Evolutionary conservation across 2,888 invertebrate genomes (phyloP).

Genomic region (Heliconius charithonia): DNA sequence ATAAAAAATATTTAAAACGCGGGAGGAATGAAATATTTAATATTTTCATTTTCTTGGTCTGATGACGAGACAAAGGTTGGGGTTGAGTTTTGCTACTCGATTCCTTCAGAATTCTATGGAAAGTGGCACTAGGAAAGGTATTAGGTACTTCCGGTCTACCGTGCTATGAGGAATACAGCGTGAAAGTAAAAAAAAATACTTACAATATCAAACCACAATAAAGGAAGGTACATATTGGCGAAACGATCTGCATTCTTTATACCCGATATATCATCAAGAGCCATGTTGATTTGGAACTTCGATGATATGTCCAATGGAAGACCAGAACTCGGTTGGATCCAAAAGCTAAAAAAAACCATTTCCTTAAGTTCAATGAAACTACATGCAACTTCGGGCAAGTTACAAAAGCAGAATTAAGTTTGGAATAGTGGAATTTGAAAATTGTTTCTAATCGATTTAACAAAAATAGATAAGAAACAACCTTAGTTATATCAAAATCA

Average conservation of each 20-base stretch:
- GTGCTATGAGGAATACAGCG: neutral
- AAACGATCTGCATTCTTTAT: slow-evolving; percentile 88
- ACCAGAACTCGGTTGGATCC: slow-evolving; percentile 92
- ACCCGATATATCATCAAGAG: slow-evolving; percentile 86
- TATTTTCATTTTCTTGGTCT: neutral
- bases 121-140: neutral
- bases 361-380: neutral
- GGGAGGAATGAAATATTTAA: neutral
- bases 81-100: neutral
- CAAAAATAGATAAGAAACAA: no score
- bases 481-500: no score
- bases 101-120: neutral
- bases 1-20: neutral
- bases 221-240: slow-evolving; percentile 88
- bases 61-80: neutral
- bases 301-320: slow-evolving; percentile 90
- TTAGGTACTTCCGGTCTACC: neutral
- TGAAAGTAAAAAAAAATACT: slow-evolving; percentile 72
- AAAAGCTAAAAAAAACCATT: slow-evolving; percentile 83
- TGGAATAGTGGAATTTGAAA: no score
- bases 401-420: neutral
- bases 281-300: slow-evolving; percentile 95
- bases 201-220: slow-evolving; percentile 96
- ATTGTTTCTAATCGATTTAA: no score
- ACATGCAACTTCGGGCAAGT: neutral